phyloP scores from a whole-genome alignment of 2,888 invertebrate genomes.

The Lepeophtheirus nordmannii region DNA sequence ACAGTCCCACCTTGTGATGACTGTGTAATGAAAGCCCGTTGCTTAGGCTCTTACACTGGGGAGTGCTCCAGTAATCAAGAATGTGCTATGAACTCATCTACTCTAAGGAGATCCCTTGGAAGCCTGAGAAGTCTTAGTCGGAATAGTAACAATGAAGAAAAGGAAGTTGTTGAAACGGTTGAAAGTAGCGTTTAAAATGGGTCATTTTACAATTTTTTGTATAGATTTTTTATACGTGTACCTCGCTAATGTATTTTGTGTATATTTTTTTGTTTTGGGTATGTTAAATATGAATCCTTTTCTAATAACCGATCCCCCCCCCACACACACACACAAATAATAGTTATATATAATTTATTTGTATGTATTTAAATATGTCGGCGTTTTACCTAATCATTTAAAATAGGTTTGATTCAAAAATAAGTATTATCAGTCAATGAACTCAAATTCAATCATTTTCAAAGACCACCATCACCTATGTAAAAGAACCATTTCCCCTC shows the following conservation, averaged over 20 bases:
- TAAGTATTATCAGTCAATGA: neutral
- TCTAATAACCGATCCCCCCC: no score
- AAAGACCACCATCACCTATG: neutral
- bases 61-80: constrained; percentile 14
- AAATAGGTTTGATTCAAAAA: no score
- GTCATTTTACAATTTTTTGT: neutral
- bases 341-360: no score
- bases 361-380: no score
- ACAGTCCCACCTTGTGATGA: constrained; percentile 20
- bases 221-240: neutral
- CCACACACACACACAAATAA: no score
- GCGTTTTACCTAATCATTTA: no score
- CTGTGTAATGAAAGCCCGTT: constrained; percentile 10
- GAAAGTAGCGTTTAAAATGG: constrained; percentile 22
- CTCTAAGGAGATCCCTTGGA: constrained; percentile 4
- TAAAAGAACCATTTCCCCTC: no score
- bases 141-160: neutral
- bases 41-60: neutral
- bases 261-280: no score
- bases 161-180: constrained; percentile 22
- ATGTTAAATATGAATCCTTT: no score
- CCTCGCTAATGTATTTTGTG: no score
- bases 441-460: constrained; percentile 1
- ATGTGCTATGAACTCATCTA: constrained; percentile 14
- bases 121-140: constrained; percentile 3